Evolutionary conservation across 2,113 vertebrate genomes (phyloP), one percentile per base, ranked within the genome.

Genomic region (Callospermophilus lateralis): DNA sequence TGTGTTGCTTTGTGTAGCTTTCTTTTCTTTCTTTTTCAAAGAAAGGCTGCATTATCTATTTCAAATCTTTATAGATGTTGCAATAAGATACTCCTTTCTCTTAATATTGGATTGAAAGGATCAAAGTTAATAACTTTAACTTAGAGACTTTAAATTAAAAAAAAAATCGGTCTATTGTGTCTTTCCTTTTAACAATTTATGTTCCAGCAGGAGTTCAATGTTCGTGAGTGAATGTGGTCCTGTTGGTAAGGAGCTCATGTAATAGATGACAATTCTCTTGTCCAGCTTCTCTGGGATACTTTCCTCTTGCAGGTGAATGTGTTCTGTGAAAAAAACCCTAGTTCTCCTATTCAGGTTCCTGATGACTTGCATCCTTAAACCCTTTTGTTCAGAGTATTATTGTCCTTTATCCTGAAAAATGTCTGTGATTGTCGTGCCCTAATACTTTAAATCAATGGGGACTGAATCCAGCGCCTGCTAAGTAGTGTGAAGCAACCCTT

Each of bases 391-490:
- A 79, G 55, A 93, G 88, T 96, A 90, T 95, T 95, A 97, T 67
- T 95, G 90, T 97, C 78, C 19, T 97, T 97, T 98, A 94, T 95
- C 96, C 96, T 95, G 90, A 90, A 95, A 98, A 97, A 96, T 94
- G 96, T 95, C 91, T 85, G 42, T 0, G 78, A 91, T 86, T 67
- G 42, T 94, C 39, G 97, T 91, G 67, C 95, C 87, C 93, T 95
- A 24, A 94, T 97, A 86, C 90, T 94, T n/a, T 90, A 84, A 97
- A 95, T 97, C 97, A 96, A 1, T 92, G 74, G 96, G 80, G 86
- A 92, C 83, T 72, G 80, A 90, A 83, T 96, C 93, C 86, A 61
- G 84, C n/a, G 95, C 85, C 85, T 89, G 88, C 96, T 98, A 70
- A 97, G 92, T 88, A 95, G 95, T 85, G 45, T 83, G 86, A 63